A percentile compares a stretch with the other conserved stretches of the same genome.
These are phyloP conservation scores for Telmatochromis sp. DNA, from an alignment of 2,113 vertebrate species.

Conservation along the genomic window DNA sequence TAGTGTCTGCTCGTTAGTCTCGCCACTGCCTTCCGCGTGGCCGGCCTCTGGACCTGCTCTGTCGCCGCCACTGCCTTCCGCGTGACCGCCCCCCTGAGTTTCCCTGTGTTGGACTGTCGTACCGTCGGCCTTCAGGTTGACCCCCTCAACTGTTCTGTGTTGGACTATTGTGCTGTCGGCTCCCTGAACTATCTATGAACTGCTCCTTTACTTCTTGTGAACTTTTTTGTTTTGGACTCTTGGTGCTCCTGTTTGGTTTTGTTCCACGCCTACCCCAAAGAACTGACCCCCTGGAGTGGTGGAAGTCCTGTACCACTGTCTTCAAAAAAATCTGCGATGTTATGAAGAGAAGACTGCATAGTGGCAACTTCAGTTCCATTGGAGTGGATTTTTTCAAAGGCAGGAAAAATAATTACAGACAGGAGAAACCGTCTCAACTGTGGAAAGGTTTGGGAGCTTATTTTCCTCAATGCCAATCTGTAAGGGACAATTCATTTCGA, in stretches of 20 bases:
- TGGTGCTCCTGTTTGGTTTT: background rate
- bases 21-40: background rate
- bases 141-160: background rate
- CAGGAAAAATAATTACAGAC: background rate
- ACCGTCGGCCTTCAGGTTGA: background rate
- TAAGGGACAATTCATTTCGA: background rate
- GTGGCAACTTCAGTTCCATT: background rate
- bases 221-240: background rate
- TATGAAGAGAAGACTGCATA: background rate
- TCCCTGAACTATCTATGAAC: background rate
- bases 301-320: background rate
- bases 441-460: background rate
- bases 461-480: background rate
- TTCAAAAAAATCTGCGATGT: background rate
- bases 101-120: background rate
- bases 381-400: background rate
- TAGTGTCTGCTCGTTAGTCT: background rate
- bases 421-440: background rate
- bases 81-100: background rate
- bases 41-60: background rate
- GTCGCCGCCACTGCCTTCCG: background rate
- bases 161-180: too few relatives aligned
- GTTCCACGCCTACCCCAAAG: background rate
- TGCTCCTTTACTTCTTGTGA: background rate
- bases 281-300: background rate